Conservation (phyloP, 2,113 vertebrate species). For the Phylloscopus whistleri region DNA sequence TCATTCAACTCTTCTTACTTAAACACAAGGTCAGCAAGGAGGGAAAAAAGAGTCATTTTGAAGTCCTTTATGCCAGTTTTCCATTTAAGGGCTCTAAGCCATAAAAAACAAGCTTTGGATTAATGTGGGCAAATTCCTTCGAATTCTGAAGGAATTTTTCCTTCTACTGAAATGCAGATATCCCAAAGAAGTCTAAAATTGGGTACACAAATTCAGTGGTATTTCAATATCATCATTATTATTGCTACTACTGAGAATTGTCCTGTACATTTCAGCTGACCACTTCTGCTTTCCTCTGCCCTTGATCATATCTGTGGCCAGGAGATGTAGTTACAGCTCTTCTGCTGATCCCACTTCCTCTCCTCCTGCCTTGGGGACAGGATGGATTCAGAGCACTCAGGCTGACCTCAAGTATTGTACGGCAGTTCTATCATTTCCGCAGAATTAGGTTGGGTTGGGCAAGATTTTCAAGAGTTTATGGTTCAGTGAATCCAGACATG, state of each 20-base stretch:
- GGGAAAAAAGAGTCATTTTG: not conserved
- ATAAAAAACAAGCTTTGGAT: not conserved
- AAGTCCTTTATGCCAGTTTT: not conserved
- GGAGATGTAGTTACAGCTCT: not conserved
- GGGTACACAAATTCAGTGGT: not conserved
- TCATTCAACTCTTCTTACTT: constrained; percentile 7
- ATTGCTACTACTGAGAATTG: not conserved
- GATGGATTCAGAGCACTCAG: not conserved
- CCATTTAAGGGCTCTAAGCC: not conserved
- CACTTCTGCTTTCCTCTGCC: not conserved
- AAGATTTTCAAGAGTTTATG: not conserved
- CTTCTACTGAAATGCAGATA: not conserved
- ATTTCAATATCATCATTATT: not conserved
- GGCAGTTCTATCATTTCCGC: not conserved
- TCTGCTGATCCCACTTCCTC: not conserved
- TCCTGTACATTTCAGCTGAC: not conserved
- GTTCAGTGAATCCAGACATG: not conserved
- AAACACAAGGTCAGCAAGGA: constrained; percentile 19
- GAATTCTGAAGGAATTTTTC: not conserved
- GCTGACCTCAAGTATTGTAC: not conserved
- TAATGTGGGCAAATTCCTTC: not conserved
- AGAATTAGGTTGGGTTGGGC: not conserved
- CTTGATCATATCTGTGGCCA: not conserved
- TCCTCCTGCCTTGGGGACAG: not conserved
- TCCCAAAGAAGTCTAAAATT: not conserved